Evolutionary conservation across 2,797 vertebrate genomes (phyloP), one percentile per base, ranked within the genome.

Genomic region (Crypturellus tataupa): DNA sequence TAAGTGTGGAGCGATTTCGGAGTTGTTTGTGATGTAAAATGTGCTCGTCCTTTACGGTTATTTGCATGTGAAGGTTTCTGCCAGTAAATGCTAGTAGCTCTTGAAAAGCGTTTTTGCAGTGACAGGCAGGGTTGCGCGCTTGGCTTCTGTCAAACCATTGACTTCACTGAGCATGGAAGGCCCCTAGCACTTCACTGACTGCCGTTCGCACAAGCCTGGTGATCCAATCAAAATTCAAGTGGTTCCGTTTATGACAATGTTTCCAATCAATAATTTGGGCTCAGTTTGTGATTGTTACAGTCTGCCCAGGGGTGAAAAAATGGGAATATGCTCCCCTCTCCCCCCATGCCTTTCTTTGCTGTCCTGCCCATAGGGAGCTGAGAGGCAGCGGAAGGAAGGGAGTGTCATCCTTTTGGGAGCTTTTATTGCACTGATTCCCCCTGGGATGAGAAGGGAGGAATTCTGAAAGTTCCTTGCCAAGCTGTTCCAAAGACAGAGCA

Each of bases 381-480:
- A 83, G 7, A 83, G 78, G 58, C 75, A 85, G 71, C 18, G 0
- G 85, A 60, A 95, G 91, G 92, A 95, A 93, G 93, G 94, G 91
- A 94, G 92, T 82, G 88, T 87, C 53, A 0, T 65, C 27, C 93
- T 87, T 93, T 7, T 60, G 87, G 80, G 94, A 94, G 58, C 82
- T 82, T 53, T 95, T 93, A 88, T 1, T 2, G 71, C 80, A 93
- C 93, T 80, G 7, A 6, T 37, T 86, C 91, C 85, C 91, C 89
- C 83, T 70, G 94, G 93, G 91, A 94, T 82, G 73, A 90, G 89
- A 60, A 93, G 91, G 87, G 80, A 94, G 82, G 87, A 91, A 96
- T 95, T 96, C 77, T 0, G 2, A 90, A 71, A 80, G 77, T 91
- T 93, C 78, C 80, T 94, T 85, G 91, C 87, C 78, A 94, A 96